Evolutionary conservation across 2,888 invertebrate species (phyloP), one percentile per base, ranked within the genome.

Genomic region (Notocelia uddmanniana): DNA sequence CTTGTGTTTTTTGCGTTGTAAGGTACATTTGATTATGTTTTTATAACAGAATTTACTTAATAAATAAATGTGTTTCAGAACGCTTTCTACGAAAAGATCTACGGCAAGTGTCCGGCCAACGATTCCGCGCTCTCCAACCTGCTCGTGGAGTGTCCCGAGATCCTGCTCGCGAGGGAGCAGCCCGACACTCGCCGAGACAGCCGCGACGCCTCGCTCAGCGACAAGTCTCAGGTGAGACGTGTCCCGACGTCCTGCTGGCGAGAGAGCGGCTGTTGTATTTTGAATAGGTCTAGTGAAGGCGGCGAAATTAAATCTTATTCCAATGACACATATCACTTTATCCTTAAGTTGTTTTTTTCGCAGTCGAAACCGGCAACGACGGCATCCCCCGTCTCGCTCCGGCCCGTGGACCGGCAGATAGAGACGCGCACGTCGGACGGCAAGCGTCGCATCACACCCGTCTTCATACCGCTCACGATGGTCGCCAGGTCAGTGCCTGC

Each of bases 351-450:
- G 37, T 19, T 23, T 13, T 31, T 23, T 23, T 23, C 64, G 2
- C 80, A 86, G 87, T 73, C 78, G 0, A 84, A 84, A 55, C 84
- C 83, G 8, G 75, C 78, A n/a, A 74, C 83, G 15, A 83, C 85
- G 0, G 81, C 86, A 0, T 83, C 85, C 0, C 79, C 81, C 1
- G 76, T 77, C 18, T 81, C 79, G 15, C 91, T 96, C 78, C 95
- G 96, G 15, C 97, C 98, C 0, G 95, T 96, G 76, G 97, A 96
- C 91, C 97, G 98, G 78, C 99, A 99, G 94, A 97, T 98, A 23
- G 99, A 99, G 93, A 98, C 98, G 0, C 95, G 98, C 76, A 97
- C 98, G 3, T 97, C 98, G 0, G 99, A 99, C 90, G 99, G 99
- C 41, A 97, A 98, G 89, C 94, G 99, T 54, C 95, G 99, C 75